Percentiles rank a stretch among this genome's conserved stretches.
phyloP scores from a whole-genome alignment of 2,888 invertebrate genomes.

The Luffia ferchaultella region DNA sequence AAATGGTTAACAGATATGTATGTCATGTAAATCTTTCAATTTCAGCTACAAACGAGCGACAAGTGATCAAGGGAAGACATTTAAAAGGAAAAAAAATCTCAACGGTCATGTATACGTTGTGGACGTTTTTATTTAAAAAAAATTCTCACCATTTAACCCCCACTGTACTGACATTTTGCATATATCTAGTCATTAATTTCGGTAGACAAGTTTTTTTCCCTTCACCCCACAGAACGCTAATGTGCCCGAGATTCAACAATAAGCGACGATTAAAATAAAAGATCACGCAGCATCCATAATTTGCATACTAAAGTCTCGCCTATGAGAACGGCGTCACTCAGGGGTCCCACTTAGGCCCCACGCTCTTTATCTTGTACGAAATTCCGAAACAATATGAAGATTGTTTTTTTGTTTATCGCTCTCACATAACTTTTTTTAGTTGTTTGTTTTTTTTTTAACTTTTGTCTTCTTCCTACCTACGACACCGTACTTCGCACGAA shows the following conservation, averaged over 20 bases:
- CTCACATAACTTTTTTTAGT: constrained; percentile 55
- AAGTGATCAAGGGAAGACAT: no score
- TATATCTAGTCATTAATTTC: constrained; percentile 56
- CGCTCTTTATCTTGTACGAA: constrained; percentile 15
- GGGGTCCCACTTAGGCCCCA: constrained; percentile 34
- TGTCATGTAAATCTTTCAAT: no score
- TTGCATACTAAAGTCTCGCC: constrained; percentile 44
- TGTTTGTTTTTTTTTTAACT: constrained; percentile 52
- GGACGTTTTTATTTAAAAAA: no score
- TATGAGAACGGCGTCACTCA: constrained; percentile 51
- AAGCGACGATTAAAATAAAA: constrained; percentile 63
- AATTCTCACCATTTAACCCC: not conserved
- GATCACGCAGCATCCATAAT: constrained; percentile 49
- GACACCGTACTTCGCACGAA: constrained; percentile 47
- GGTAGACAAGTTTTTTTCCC: constrained; percentile 28
- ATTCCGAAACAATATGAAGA: constrained; percentile 50
- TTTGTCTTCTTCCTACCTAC: constrained; percentile 11
- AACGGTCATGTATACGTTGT: no score
- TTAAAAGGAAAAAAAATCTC: no score
- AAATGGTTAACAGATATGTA: no score
- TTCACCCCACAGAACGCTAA: constrained; percentile 38
- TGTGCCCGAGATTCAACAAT: constrained; percentile 43
- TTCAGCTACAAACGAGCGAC: no score
- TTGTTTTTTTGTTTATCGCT: constrained; percentile 55
- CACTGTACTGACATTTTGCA: constrained; percentile 37